Base-by-base conservation (phyloP, 2,888 invertebrate genomes). In the Gasteruption jaculator region DNA sequence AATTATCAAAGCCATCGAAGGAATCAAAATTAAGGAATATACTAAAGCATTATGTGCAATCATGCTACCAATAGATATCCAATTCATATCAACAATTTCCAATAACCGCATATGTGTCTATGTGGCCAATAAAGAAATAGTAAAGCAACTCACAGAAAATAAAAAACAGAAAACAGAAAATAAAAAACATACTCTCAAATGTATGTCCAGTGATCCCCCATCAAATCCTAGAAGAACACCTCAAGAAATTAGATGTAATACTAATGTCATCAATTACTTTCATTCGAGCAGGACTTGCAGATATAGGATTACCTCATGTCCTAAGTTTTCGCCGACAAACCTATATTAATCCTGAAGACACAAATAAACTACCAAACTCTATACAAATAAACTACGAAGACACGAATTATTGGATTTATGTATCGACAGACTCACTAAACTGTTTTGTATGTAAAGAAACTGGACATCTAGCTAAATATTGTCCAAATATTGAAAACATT, bases 241-340 rank as follows among this genome's bases (percentile, higher is more conserved):
- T 58, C 6, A 44, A 38, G 29, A 40, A 40, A 29, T 34, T 48
- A 7, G 46, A 47, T 8, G 21, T 54, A 8, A 47, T 49, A 29
- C 31, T 44, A 10, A 35, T 49, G 16, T 57, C 53, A 16, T 43
- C 47, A n/a, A 49, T 57, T 6, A 50, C 46, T 5, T 52, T 54
- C 31, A 35, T 57, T 12, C 49, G 50, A 44, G 50, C 49, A 14
- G 55, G 54, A n/a, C 46, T 55, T 21, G 34, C 41, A 20, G 46
- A 46, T 8, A 37, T 41, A 11, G 50, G 41, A 37, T 54, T 46
- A 33, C 31, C 37, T 19, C 56, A 58, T 37, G 48, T 57, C 19
- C 30, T 52, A 5, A 58, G 58, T 27, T 56, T 56, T 31, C 35
- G 52, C 38, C 36, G 56, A 37, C 56, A 57, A 41, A 41, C 48